A percentile compares a stretch with the other conserved stretches of the same genome.
phyloP scores from a whole-genome alignment of 2,888 invertebrate species.

The Erebia ligea region DNA sequence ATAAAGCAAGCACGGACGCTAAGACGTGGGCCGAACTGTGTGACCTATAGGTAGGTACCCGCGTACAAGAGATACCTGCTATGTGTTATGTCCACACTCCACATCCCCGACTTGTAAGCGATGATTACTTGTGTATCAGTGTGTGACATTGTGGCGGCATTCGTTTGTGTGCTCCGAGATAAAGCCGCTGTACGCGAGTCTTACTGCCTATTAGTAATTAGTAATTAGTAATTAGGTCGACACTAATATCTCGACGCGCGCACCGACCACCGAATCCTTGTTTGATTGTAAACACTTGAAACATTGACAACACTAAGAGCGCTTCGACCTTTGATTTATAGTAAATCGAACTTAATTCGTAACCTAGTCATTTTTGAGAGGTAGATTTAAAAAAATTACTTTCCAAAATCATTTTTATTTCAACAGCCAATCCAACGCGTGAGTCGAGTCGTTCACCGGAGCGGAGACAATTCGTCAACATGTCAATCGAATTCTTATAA shows the following conservation, averaged over 20 bases:
- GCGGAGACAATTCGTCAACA: slow-evolving; percentile 47
- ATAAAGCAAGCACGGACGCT: no score
- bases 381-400: not conserved
- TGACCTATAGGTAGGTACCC: no score
- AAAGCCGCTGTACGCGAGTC: not conserved
- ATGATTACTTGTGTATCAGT: no score
- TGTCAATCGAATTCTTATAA: slow-evolving; percentile 42
- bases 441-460: slow-evolving; percentile 47
- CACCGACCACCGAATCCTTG: not conserved
- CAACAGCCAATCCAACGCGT: slow-evolving; percentile 67
- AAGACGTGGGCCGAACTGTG: no score
- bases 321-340: no score
- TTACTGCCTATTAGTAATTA: not conserved
- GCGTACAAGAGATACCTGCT: not conserved
- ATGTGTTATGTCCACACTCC: no score
- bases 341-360: no score
- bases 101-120: no score
- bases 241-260: not conserved
- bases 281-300: not conserved
- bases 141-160: not conserved
- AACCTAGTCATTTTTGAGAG: not conserved
- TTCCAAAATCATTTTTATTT: slow-evolving; percentile 56
- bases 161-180: slow-evolving; percentile 1
- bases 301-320: not conserved
- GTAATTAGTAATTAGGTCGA: not conserved